Evolutionary conservation across 2,888 invertebrate genomes (phyloP), one percentile per base, ranked within the genome.

Genomic region (Electrophaes corylata): DNA sequence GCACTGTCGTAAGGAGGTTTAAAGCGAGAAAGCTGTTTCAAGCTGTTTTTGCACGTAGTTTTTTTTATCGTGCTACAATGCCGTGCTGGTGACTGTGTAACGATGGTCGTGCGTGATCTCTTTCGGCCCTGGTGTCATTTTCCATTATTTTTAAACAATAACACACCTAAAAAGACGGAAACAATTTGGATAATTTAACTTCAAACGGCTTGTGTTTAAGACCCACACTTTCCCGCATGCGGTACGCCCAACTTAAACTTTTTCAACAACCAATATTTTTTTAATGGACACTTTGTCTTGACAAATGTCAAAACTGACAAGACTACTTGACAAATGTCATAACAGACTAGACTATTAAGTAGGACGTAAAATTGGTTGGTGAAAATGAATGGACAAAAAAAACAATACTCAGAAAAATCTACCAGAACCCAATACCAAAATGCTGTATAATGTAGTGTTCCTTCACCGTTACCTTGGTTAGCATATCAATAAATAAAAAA

Each of bases 41-140:
- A 52, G 45, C 45, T 52, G 2, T 14, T 37, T 55, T 44, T 49
- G 49, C 31, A 40, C 49, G 40, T 40, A 39, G 57, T 65, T 62
- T 62, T 67, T 67, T 37, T 41, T 57, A 54, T 72, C 85, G 86
- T 88, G 87, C 86, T 4, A 14, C 41, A 75, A 75, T 74, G 80
- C 78, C 76, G 84, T 86, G 86, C 81, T 67, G 76, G 79, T 82
- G 82, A 76, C 66, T 67, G 80, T 83, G 80, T 80, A 73, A 73
- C 76, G 78, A 75, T 84, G 73, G 65, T 65, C 59, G 73, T 71
- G 70, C 71, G 71, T 67, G 83, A 84, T 90, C 89, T 91, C 91
- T 91, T 91, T 91, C 91, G 90, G 90, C 91, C 91, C 91, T 91
- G 91, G 90, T 91, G 75, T 76, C 86, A 87, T 88, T 88, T 89